These are phyloP conservation scores for Poeciliopsis presidionis DNA, from an alignment of 2,797 vertebrate genomes.

Conservation along the genomic window DNA sequence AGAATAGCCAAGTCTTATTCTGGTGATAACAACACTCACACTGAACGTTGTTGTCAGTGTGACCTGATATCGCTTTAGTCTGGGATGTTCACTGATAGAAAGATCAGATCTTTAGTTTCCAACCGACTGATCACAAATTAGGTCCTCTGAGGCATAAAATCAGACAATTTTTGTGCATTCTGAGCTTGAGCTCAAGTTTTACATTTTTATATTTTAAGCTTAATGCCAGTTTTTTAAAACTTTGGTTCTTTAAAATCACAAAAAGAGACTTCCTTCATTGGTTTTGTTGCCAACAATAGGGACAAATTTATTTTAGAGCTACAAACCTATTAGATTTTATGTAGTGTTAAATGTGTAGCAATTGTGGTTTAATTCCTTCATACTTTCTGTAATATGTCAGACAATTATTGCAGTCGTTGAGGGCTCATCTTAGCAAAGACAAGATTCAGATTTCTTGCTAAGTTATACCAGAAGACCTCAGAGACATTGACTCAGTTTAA, in stretches of 20 bases:
- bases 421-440: not conserved
- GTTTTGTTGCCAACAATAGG: not conserved
- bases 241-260: not conserved
- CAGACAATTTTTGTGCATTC: not conserved
- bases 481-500: not conserved
- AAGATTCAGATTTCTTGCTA: not conserved
- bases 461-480: not conserved
- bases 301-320: not conserved
- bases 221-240: not conserved
- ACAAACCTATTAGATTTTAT: not conserved
- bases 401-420: not conserved
- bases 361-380: not conserved
- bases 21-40: not conserved
- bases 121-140: not conserved
- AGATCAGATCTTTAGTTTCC: not conserved
- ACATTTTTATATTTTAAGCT: not conserved
- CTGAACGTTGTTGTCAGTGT: not conserved
- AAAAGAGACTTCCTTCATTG: not conserved
- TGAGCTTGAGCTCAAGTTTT: not conserved
- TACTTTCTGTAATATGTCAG: not conserved
- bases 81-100: not conserved
- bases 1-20: not conserved
- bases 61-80: not conserved
- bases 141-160: not conserved
- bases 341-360: not conserved